These are phyloP conservation scores for Antitype chi DNA, from an alignment of 2,888 invertebrate genomes.

Conservation along the genomic window DNA sequence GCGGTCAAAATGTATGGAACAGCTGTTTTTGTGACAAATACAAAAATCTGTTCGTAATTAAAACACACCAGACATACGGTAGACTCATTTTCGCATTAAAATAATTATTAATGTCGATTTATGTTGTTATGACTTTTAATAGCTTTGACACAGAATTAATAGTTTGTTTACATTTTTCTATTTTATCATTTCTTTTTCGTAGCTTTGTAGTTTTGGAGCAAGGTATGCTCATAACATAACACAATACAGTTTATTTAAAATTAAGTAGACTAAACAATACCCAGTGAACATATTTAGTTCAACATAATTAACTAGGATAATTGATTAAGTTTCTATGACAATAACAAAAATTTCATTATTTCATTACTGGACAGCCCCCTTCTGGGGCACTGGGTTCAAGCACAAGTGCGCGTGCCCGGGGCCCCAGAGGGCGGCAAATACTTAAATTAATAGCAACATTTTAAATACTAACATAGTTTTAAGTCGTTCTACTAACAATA, in stretches of 20 bases:
- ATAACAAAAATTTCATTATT: no score
- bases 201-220: conserved; percentile 8
- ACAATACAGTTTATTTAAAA: background rate
- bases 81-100: conserved; percentile 2
- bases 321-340: background rate
- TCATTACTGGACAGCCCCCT: no score
- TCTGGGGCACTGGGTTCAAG: no score
- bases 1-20: no score
- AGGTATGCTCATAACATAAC: background rate
- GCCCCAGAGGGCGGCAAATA: no score
- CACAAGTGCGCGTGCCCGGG: no score
- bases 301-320: background rate
- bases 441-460: no score
- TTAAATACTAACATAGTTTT: no score
- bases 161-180: conserved; percentile 20
- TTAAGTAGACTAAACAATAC: conserved; percentile 26
- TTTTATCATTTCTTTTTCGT: background rate
- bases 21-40: no score
- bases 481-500: no score
- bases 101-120: background rate
- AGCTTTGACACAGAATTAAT: conserved; percentile 1
- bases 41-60: background rate
- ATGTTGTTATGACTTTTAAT: conserved; percentile 12
- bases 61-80: background rate
- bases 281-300: background rate